Base-by-base conservation (phyloP, 2,888 invertebrate genomes). In the Ditula angustiorana region DNA sequence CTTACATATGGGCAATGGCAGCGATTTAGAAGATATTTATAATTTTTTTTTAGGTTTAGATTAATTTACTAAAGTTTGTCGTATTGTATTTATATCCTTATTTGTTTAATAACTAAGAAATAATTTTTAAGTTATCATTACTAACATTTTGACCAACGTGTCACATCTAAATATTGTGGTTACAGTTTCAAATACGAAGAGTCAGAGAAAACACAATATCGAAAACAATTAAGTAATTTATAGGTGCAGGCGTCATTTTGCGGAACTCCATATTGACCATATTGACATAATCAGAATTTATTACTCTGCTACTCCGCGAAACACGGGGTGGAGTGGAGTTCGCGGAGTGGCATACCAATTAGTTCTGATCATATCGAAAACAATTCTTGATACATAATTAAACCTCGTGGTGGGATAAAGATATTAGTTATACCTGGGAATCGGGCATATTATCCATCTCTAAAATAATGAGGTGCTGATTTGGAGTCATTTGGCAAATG, bases 321-420 rank as follows among this genome's bases (percentile, higher is more conserved):
- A n/a, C n/a, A n/a, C n/a, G 35, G 3, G 3, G 5, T 35, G 2
- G 35, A 35, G 35, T 35, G 35, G 35, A 35, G 35, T 7, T 11
- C 35, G 35, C 35, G 35, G 3, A 10, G 4, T 11, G 11, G 35
- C 35, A 35, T 7, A n/a, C 35, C 2, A 7, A 35, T 4, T 7
- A 26, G 26, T 7, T 26, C 26, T 26, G 4, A 26, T 26, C 26
- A 56, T 56, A 61, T 55, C 47, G 55, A 55, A 53, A 61, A 55
- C 35, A 23, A 61, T 61, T 21, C 4, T 10, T n/a, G 19, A 53
- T 33, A 21, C 46, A 28, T 37, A 47, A 64, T 52, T 16, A 21
- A 10, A 1, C 21, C 33, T 23, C 7, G 10, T n/a, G n/a, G 21
- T 21, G 8, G 11, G n/a, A n/a, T 30, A n/a, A 28, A 50, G 30